Conservation (phyloP, 2,113 vertebrate genomes). For the Chlorodrepanis virens region DNA sequence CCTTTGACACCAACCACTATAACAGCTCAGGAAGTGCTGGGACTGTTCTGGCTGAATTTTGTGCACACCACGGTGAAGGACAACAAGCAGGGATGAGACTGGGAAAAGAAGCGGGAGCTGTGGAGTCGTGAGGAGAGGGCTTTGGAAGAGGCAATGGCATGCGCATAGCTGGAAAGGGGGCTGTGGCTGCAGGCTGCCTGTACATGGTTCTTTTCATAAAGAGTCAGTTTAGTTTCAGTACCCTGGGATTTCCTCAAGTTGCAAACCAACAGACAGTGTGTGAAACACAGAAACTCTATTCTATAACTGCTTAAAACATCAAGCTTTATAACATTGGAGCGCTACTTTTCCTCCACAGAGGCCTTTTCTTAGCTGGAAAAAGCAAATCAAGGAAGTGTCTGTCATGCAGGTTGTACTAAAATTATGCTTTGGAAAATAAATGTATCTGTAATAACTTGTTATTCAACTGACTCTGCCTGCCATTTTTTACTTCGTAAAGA, state of each 20-base stretch:
- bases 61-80: rapidly evolving
- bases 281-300: not conserved
- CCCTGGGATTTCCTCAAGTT: not conserved
- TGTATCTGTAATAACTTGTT: not conserved
- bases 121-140: rapidly evolving
- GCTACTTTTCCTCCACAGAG: not conserved
- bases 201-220: not conserved
- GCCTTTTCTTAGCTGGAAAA: not conserved
- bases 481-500: not conserved
- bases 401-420: not conserved
- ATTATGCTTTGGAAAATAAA: not conserved
- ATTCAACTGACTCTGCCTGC: not conserved
- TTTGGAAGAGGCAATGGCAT: not conserved
- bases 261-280: not conserved
- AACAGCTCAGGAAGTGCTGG: not conserved
- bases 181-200: not conserved
- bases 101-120: not conserved
- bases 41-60: not conserved
- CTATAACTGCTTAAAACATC: not conserved
- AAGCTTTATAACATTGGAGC: not conserved
- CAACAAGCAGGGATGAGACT: not conserved
- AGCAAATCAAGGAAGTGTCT: not conserved
- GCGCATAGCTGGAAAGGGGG: not conserved
- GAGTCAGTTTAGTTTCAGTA: not conserved
- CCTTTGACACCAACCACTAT: rapidly evolving